Conservation (phyloP, 2,888 invertebrate genomes). For the Teleiodes luculella region DNA sequence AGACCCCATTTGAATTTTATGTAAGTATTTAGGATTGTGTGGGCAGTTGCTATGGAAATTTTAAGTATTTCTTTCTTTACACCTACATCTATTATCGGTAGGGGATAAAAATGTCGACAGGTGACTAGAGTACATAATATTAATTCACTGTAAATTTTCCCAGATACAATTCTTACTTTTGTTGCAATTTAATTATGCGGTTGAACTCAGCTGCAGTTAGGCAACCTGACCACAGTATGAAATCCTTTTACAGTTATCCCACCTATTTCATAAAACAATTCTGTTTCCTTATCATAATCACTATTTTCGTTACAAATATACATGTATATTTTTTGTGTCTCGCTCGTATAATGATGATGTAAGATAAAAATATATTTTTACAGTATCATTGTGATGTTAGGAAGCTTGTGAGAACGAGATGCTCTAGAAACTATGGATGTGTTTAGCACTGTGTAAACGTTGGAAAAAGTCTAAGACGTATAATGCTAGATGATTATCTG, state of each 20-base stretch:
- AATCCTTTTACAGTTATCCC: slow-evolving; percentile 26
- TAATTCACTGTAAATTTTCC: background rate
- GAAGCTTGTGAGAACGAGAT: slow-evolving; percentile 52
- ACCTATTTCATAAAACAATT: slow-evolving; percentile 26
- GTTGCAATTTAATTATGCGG: slow-evolving; percentile 42
- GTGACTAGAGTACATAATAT: too few relatives aligned
- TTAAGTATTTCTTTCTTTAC: too few relatives aligned
- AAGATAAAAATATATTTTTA: too few relatives aligned
- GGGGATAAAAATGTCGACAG: too few relatives aligned
- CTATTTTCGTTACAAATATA: slow-evolving; percentile 19
- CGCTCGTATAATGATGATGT: too few relatives aligned
- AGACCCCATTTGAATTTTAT: too few relatives aligned
- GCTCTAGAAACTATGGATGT: slow-evolving; percentile 50
- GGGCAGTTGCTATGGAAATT: too few relatives aligned
- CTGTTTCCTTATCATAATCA: slow-evolving; percentile 27
- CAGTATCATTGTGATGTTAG: slow-evolving; percentile 26
- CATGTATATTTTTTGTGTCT: too few relatives aligned
- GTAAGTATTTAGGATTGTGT: too few relatives aligned
- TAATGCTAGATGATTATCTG: slow-evolving; percentile 23
- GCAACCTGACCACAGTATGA: slow-evolving; percentile 47
- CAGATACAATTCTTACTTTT: slow-evolving; percentile 24
- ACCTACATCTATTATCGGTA: too few relatives aligned
- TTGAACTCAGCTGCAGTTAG: slow-evolving; percentile 36
- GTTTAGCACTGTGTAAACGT: slow-evolving; percentile 27
- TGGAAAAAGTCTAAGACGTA: slow-evolving; percentile 29